phyloP scores from a whole-genome alignment of 2,888 invertebrate species.

The Tyria jacobaeae region DNA sequence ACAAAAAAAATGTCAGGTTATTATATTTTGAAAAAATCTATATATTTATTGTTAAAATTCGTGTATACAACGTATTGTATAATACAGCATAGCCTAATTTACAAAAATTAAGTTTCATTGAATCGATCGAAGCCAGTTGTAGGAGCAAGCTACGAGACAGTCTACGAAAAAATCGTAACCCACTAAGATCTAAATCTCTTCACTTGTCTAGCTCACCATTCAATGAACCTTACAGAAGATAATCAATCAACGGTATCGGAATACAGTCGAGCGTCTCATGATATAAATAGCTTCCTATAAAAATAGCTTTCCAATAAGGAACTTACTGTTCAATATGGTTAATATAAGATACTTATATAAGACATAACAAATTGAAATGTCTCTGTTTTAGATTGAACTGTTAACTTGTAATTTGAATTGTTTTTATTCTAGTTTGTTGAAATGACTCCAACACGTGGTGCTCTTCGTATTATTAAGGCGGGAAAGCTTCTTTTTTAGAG shows the following conservation, averaged over 20 bases:
- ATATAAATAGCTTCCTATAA: conserved; percentile 15
- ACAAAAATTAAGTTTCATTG: neutral
- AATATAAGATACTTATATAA: too few species aligned
- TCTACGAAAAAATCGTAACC: conserved; percentile 9
- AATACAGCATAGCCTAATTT: neutral
- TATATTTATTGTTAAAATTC: too few species aligned
- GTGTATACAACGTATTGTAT: neutral
- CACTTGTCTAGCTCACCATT: conserved; percentile 16
- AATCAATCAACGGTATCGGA: conserved; percentile 14
- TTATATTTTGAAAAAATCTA: too few species aligned
- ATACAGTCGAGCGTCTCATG: conserved; percentile 7
- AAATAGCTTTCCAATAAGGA: conserved; percentile 6
- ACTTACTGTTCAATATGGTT: conserved; percentile 9
- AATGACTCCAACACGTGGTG: too few species aligned
- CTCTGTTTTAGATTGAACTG: neutral
- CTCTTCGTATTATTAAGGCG: too few species aligned
- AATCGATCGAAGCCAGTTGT: conserved; percentile 1
- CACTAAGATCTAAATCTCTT: conserved; percentile 7
- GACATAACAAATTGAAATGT: conserved; percentile 2
- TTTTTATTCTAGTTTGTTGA: neutral
- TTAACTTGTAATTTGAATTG: neutral
- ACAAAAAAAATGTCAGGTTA: too few species aligned
- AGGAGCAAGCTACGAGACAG: neutral
- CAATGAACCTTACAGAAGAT: conserved; percentile 14
- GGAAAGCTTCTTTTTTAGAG: too few species aligned